Evolutionary conservation across 2,888 invertebrate genomes (phyloP), one percentile per base, ranked within the genome.

Genomic region (Macrostomum cliftonense): DNA sequence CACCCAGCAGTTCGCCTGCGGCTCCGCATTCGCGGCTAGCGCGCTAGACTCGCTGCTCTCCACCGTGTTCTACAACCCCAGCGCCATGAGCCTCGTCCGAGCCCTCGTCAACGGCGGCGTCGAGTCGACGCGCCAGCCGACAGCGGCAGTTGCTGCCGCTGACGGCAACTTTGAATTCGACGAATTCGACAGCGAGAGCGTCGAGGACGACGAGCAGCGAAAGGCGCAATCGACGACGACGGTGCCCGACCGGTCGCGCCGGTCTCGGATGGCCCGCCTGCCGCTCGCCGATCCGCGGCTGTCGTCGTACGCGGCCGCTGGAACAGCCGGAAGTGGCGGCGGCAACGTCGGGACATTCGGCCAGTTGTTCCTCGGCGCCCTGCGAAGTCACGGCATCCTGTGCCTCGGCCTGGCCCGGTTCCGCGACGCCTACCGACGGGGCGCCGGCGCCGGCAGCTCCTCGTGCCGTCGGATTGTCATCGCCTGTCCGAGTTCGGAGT

Each of bases 11-110:
- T 95, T 93, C 73, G 93, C 91, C 60, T 91, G 93, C 75, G 93
- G 93, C 61, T 91, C 91, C 62, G 91, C 93, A 64, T 95, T 93
- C 73, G 93, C 93, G 62, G 91, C 91, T 75, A 89, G 88, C 74
- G 93, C 93, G 62, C 78, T 93, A 63, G 93, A 93, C 75, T 93
- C 91, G 52, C 79, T 95, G 59, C 93, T 95, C 91, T 91, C 89
- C 68, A 91, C 93, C 72, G 91, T 91, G 28, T 28, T 7, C 28
- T 28, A 28, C 9, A 28, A 28, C 9, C 28, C 28, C 28, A 28
- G 28, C 28, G 28, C 28, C 5, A 28, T 28, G 28, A 28, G 28
- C 9, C 28, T 28, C 28, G 28, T 28, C 28, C 28, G 28, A 4
- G 28, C 28, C 28, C 28, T 28, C 28, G 28, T 28, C 28, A 28